Conservation (phyloP, 2,113 vertebrate genomes). For the Phrynosoma platyrhinos region DNA sequence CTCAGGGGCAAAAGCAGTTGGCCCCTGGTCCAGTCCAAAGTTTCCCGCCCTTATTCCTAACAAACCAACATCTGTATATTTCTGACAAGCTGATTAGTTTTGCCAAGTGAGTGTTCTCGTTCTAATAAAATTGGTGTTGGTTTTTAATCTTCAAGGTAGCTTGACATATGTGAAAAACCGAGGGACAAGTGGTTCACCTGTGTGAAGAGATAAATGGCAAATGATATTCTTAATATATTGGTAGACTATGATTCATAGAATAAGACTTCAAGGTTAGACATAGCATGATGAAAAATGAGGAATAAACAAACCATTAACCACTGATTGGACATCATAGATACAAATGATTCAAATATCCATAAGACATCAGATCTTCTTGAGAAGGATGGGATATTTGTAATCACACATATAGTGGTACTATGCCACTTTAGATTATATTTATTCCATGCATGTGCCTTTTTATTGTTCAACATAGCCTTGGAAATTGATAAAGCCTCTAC, state of each 20-base stretch:
- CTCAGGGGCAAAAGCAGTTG: too few species aligned
- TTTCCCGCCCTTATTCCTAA: too few species aligned
- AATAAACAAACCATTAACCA: conserved; percentile 28
- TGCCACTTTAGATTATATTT: conserved; percentile 18
- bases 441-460: not conserved
- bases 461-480: conserved; percentile 12
- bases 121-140: conserved; percentile 14
- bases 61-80: not conserved
- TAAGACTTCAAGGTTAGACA: conserved; percentile 39
- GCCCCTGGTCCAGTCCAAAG: too few species aligned
- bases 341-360: conserved; percentile 34
- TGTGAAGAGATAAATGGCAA: conserved; percentile 30
- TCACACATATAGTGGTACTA: conserved; percentile 38
- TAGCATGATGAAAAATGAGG: conserved; percentile 14
- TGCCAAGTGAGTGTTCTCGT: not conserved
- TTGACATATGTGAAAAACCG: conserved; percentile 27
- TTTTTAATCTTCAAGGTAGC: conserved; percentile 34
- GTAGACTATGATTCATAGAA: conserved; percentile 11
- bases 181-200: conserved; percentile 22
- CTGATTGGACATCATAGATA: conserved; percentile 25
- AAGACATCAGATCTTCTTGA: conserved; percentile 37
- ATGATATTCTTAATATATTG: conserved; percentile 38
- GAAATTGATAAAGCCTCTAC: conserved; percentile 3
- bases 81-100: not conserved
- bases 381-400: conserved; percentile 17